These are phyloP conservation scores for Dipodomys ordii DNA, from an alignment of 2,113 vertebrate species.

Conservation along the genomic window DNA sequence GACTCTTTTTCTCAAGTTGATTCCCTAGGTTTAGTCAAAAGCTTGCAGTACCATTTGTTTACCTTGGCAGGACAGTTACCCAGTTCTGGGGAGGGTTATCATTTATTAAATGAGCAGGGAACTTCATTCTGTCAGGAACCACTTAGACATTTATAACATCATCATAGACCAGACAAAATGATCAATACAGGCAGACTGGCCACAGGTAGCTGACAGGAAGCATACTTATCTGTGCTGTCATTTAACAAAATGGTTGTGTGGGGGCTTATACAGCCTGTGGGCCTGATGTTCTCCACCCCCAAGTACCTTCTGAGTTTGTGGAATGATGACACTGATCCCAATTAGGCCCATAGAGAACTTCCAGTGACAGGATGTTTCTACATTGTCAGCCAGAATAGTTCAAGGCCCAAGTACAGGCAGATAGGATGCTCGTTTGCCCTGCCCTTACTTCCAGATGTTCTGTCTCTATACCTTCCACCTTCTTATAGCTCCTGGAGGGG, in stretches of 20 bases:
- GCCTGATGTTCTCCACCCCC: too few relatives aligned
- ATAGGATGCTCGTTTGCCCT: rapidly evolving
- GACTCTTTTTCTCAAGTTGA: not conserved
- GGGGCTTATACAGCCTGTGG: too few relatives aligned
- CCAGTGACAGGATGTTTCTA: not conserved
- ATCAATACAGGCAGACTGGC: too few relatives aligned
- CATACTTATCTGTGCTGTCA: too few relatives aligned
- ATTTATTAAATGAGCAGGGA: not conserved
- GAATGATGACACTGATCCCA: not conserved
- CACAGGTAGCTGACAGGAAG: too few relatives aligned
- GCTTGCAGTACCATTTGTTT: conserved; percentile 57
- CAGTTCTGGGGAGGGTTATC: not conserved
- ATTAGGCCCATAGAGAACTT: not conserved
- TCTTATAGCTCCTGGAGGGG: not conserved
- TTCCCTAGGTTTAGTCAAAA: not conserved
- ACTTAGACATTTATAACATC: too few relatives aligned
- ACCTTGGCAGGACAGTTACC: conserved; percentile 38
- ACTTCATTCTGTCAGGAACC: too few relatives aligned
- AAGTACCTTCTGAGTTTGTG: not conserved
- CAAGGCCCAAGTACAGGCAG: not conserved
- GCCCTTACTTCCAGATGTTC: rapidly evolving
- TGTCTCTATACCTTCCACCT: not conserved
- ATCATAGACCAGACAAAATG: too few relatives aligned
- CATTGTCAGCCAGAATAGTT: not conserved
- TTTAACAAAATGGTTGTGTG: too few relatives aligned